Evolutionary conservation across 2,888 invertebrate species (phyloP).

Genomic region (Cataglyphis livida): DNA sequence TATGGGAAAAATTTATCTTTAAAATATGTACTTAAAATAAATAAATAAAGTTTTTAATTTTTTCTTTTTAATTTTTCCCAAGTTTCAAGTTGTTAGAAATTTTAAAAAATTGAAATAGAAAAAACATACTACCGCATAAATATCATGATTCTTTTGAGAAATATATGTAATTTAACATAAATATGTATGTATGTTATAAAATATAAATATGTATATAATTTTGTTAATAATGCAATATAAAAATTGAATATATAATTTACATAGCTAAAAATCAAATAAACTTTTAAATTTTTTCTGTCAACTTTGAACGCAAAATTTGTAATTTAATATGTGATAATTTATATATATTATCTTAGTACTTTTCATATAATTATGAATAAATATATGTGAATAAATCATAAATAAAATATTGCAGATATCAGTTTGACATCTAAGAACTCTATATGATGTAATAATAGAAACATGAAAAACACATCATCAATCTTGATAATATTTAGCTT

Average conservation of each 20-base stretch:
- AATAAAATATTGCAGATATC: background rate
- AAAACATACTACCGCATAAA: too few relatives aligned
- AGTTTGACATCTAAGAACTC: background rate
- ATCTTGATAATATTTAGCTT: background rate
- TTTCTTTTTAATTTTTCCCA: too few relatives aligned
- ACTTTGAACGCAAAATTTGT: background rate
- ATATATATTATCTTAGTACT: background rate
- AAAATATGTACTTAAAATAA: background rate
- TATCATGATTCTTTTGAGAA: too few relatives aligned
- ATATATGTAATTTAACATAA: too few relatives aligned
- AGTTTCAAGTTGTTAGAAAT: background rate
- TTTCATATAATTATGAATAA: background rate
- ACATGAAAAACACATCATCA: background rate
- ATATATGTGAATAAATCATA: background rate
- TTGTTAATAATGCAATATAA: background rate
- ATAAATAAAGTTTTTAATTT: background rate
- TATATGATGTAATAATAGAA: conserved; percentile 10
- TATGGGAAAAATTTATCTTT: background rate
- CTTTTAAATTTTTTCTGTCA: background rate
- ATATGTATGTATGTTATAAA: background rate
- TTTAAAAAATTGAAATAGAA: background rate
- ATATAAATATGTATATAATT: background rate
- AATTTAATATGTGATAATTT: background rate
- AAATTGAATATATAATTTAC: background rate
- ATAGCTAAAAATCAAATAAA: background rate